phyloP scores from a whole-genome alignment of 2,113 vertebrate genomes.

The Misgurnus anguillicaudatus region DNA sequence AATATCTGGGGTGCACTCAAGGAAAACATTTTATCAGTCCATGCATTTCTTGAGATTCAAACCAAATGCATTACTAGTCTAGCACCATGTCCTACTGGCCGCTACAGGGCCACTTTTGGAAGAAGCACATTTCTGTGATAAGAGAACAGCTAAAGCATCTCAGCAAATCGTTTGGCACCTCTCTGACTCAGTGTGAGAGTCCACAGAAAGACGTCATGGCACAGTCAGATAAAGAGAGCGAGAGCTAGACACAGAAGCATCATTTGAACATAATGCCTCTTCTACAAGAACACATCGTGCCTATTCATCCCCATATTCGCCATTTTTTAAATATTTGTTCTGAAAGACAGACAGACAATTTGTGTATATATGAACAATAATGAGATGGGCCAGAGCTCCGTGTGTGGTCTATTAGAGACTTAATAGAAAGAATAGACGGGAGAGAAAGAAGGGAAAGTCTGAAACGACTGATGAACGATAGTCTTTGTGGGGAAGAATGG shows the following conservation, averaged over 20 bases:
- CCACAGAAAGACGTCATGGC: conserved; percentile 43
- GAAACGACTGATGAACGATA: conserved; percentile 20
- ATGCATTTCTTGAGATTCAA: no score
- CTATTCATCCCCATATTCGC: conserved; percentile 44
- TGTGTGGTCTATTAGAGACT: conserved; percentile 16
- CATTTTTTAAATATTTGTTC: conserved; percentile 9
- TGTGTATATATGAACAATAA: conserved; percentile 35
- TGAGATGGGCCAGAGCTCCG: conserved; percentile 13
- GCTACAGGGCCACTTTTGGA: no score
- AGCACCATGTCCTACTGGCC: no score
- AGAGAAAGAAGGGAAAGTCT: not conserved
- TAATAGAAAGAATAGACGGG: conserved; percentile 9
- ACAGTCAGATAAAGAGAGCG: conserved; percentile 26
- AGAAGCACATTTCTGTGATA: conserved; percentile 20
- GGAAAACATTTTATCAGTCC: no score
- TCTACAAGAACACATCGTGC: conserved; percentile 43
- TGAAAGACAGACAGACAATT: not conserved
- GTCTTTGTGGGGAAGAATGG: conserved; percentile 13
- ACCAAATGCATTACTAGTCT: no score
- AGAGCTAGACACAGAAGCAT: conserved; percentile 33
- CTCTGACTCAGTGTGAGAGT: conserved; percentile 48
- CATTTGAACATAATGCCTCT: conserved; percentile 37
- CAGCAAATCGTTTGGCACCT: conserved; percentile 25
- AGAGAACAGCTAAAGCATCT: conserved; percentile 32
- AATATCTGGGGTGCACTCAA: no score